Base-by-base conservation (phyloP, 64 coral and sea anemone species). In the Pachyseris speciosa region DNA sequence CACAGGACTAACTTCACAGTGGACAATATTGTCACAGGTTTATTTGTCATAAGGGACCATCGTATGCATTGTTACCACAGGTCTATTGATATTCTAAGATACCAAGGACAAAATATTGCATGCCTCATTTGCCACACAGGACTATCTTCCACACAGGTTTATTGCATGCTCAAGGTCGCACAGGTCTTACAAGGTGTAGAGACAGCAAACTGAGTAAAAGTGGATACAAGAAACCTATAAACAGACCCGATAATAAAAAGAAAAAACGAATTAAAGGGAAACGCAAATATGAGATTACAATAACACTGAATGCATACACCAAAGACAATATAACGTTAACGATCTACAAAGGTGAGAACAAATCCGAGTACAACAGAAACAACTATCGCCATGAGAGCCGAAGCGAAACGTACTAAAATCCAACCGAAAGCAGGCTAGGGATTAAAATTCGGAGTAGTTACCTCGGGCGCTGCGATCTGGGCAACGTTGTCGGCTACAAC, bases 111-210 rank as follows among this genome's bases (percentile, higher is more conserved):
- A 64, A 64, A 64, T 64, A 64, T 55, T 64, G 61, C 61, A 64
- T 12, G 61, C 26, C 61, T 64, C 1, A 73, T 43, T 32, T 74
- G 39, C 39, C 39, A 74, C 70, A 45, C 22, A 9, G 37, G 38
- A 74, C 70, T 74, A 74, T 74, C 70, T 74, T 74, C 39, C 22
- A 45, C 70, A 45, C 70, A 74, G 70, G 70, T 11, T 74, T 74
- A 74, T 42, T 74, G 70, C 22, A 25, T 74, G 70, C 39, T 74
- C 45, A 74, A 45, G 70, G 70, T 47, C 40, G 45, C 70, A 74
- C 40, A 74, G 70, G 40, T 29, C 41, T 74, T 74, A 74, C 19
- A 74, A 74, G 22, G 40, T 10, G 0, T 30, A 55, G 51, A 15
- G 51, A 55, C 10, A 1, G 20, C 51, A 1, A 15, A 55, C 51